Evolutionary conservation across 2,797 vertebrate genomes (phyloP).

Genomic region (Limosa lapponica): DNA sequence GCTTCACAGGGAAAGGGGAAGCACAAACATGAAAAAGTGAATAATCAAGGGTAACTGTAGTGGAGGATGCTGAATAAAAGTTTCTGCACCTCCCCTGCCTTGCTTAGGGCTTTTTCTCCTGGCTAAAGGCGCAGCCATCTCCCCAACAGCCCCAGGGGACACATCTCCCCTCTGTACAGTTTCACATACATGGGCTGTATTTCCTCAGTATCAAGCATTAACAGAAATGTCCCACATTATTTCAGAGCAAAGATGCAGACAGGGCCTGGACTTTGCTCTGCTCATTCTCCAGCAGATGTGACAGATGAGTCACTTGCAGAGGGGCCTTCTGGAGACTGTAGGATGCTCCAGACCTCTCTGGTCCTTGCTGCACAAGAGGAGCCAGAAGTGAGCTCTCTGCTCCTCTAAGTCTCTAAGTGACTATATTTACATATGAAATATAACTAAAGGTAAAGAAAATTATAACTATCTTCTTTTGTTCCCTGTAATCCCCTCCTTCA

Average conservation of each 20-base stretch:
- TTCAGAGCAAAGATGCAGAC: background rate
- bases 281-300: background rate
- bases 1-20: background rate
- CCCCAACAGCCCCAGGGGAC: background rate
- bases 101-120: background rate
- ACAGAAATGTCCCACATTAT: background rate
- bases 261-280: background rate
- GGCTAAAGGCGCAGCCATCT: background rate
- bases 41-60: background rate
- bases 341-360: background rate
- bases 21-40: background rate
- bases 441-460: background rate
- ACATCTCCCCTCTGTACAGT: background rate
- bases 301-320: background rate
- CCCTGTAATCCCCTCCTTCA: background rate
- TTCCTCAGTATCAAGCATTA: background rate
- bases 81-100: background rate
- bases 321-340: background rate
- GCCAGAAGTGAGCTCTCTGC: background rate
- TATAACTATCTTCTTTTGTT: background rate
- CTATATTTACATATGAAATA: background rate
- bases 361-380: background rate
- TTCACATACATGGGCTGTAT: background rate
- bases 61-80: background rate
- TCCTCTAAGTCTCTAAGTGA: background rate